Evolutionary conservation across 2,888 invertebrate genomes (phyloP).

Genomic region (Drosophila prolongata): DNA sequence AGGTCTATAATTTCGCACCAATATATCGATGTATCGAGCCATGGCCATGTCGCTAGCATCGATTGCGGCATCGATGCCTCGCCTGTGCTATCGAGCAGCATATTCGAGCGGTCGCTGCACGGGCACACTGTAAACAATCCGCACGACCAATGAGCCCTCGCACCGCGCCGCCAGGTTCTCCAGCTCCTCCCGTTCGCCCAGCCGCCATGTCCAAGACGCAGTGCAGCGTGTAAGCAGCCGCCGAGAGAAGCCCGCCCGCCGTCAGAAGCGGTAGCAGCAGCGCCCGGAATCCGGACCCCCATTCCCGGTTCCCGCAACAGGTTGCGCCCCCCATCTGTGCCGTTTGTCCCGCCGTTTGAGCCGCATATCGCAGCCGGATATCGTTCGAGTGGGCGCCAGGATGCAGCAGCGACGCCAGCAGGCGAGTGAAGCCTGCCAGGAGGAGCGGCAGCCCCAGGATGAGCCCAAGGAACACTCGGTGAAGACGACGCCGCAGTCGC

Average conservation of each 20-base stretch:
- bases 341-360: no score
- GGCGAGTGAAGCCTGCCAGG: constrained; percentile 17
- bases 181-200: constrained; percentile 18
- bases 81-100: no score
- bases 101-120: no score
- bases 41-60: no score
- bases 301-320: constrained; percentile 44
- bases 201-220: constrained; percentile 22
- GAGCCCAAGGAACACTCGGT: neutral
- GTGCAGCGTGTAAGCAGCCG: constrained; percentile 21
- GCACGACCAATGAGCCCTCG: constrained; percentile 3
- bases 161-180: neutral
- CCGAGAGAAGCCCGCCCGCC: constrained; percentile 9
- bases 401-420: constrained; percentile 32
- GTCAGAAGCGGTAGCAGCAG: constrained; percentile 4
- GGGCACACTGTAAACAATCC: neutral
- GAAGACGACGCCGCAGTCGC: constrained; percentile 63
- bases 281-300: constrained; percentile 10
- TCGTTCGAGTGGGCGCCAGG: neutral
- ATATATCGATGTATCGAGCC: no score
- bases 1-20: no score
- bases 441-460: neutral
- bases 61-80: no score
- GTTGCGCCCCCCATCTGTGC: constrained; percentile 29
- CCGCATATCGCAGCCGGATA: no score